A percentile compares a stretch with the other conserved stretches of the same genome.
phyloP scores from a whole-genome alignment of 2,113 vertebrate species.

The Thryonomys swinderianus region DNA sequence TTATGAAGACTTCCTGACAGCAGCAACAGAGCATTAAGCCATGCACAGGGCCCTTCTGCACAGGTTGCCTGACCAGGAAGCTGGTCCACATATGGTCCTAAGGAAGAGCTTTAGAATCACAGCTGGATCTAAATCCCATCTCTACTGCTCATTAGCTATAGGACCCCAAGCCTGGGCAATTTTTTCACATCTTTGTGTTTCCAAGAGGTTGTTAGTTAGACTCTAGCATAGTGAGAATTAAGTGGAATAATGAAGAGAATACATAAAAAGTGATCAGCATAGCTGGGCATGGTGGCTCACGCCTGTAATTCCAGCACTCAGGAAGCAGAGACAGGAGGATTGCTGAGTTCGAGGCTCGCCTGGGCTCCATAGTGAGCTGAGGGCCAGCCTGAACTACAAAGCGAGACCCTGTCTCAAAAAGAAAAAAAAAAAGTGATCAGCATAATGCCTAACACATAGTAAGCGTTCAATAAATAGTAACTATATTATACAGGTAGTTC shows the following conservation, averaged over 20 bases:
- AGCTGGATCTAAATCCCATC: background rate
- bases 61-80: background rate
- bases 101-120: background rate
- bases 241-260: background rate
- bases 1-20: constrained; percentile 5
- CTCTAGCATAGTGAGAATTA: background rate
- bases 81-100: background rate
- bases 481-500: background rate
- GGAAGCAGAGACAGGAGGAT: no score
- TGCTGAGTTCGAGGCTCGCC: no score
- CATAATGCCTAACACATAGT: background rate
- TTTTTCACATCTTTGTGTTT: background rate
- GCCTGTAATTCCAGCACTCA: no score
- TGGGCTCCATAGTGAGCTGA: no score
- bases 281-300: no score
- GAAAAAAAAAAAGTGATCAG: constrained; percentile 2
- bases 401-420: no score
- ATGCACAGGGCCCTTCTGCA: background rate
- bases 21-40: background rate
- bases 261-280: background rate
- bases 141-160: background rate
- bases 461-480: background rate
- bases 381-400: no score
- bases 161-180: background rate
- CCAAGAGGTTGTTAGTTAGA: background rate